phyloP scores from a whole-genome alignment of 2,113 vertebrate genomes.

The Campylomormyrus numenius region DNA sequence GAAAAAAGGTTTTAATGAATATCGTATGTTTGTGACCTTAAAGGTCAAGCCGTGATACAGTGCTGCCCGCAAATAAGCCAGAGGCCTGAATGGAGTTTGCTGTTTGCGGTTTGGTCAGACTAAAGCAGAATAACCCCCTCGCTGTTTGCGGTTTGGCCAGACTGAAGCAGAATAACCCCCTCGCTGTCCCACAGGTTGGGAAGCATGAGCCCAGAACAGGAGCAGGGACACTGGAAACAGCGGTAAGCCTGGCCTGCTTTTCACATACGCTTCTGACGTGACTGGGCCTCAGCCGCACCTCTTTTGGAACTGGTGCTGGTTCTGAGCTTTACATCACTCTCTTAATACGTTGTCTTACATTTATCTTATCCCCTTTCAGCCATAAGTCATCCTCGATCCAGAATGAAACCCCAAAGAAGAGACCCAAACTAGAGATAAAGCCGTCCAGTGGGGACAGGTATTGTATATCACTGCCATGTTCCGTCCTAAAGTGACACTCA shows the following conservation, averaged over 20 bases:
- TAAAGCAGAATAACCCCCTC: neutral
- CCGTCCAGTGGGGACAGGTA: constrained; percentile 99
- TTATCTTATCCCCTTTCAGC: constrained; percentile 52
- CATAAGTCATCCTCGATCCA: constrained; percentile 98
- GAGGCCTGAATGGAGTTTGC: neutral
- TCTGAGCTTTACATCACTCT: neutral
- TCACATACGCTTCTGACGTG: neutral
- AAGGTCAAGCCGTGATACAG: neutral
- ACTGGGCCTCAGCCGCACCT: neutral
- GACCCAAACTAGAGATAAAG: constrained; percentile 98
- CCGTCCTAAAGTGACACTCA: neutral
- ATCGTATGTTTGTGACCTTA: too few relatives aligned
- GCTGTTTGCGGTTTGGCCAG: neutral
- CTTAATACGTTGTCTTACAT: neutral
- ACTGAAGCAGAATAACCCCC: neutral
- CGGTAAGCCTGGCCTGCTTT: constrained; percentile 61
- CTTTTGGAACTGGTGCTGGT: neutral
- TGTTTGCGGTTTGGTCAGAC: too few relatives aligned
- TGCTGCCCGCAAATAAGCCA: neutral
- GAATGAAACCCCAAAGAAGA: constrained; percentile 99
- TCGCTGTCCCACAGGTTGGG: constrained; percentile 68
- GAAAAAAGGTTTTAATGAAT: neutral
- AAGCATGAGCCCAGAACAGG: constrained; percentile 87
- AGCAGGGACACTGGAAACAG: constrained; percentile 96
- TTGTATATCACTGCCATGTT: neutral